Percentiles rank a stretch among this genome's conserved stretches.
Conservation (phyloP, 2,797 vertebrate genomes). For the Ibycter americanus region DNA sequence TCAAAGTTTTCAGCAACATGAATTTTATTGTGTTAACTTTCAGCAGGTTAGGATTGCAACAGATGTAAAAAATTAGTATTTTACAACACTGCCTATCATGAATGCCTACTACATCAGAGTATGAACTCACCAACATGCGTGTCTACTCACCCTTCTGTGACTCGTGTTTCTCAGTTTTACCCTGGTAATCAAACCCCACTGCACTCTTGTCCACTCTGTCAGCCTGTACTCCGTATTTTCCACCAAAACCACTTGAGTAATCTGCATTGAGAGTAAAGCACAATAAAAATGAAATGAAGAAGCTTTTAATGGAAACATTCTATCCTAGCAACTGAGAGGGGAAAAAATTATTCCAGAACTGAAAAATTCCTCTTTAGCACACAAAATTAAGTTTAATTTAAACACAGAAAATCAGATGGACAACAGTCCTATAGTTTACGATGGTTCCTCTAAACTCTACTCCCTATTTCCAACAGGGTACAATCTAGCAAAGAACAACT, state of each 20-base stretch:
- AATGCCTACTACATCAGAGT: neutral
- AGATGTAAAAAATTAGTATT: neutral
- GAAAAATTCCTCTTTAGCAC: neutral
- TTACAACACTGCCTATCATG: neutral
- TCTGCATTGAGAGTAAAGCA: slow-evolving; percentile 76
- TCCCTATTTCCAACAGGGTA: neutral
- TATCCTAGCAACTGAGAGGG: neutral
- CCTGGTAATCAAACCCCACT: slow-evolving; percentile 92
- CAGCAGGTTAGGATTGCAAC: neutral
- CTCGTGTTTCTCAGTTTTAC: slow-evolving; percentile 90
- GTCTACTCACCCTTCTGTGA: slow-evolving; percentile 86
- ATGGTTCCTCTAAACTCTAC: neutral
- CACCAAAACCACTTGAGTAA: slow-evolving; percentile 91
- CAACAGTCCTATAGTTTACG: neutral
- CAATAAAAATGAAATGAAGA: neutral
- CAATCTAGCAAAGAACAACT: neutral
- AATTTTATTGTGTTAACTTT: neutral
- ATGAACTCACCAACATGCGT: neutral
- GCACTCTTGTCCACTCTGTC: slow-evolving; percentile 97
- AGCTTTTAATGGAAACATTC: neutral
- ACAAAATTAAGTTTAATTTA: neutral
- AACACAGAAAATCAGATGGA: neutral
- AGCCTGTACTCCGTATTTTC: slow-evolving; percentile 89
- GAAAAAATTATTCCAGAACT: neutral
- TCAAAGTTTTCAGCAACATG: neutral